A percentile compares a stretch with the other conserved stretches of the same genome.
Evolutionary conservation across 2,797 vertebrate genomes (phyloP).

Genomic region (Characodon lateralis): DNA sequence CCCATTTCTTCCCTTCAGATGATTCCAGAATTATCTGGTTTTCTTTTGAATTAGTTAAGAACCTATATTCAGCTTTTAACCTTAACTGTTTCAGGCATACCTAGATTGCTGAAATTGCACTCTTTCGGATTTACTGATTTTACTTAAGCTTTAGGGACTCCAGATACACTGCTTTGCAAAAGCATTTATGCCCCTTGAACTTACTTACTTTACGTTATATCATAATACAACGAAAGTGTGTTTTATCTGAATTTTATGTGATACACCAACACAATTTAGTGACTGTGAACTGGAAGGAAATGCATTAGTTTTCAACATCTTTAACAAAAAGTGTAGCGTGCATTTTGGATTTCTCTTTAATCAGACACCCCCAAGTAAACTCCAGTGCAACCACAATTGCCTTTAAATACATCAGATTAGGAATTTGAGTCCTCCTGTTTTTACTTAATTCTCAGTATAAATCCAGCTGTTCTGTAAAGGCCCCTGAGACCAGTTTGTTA

Average conservation of each 20-base stretch:
- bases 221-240: background rate
- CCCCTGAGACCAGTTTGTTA: no score
- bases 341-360: background rate
- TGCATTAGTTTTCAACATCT: background rate
- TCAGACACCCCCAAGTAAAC: background rate
- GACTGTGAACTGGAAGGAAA: background rate
- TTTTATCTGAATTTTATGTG: background rate
- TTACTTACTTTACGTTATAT: background rate
- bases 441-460: no score
- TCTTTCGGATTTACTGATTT: constrained; percentile 39
- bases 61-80: constrained; percentile 34
- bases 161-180: background rate
- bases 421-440: no score
- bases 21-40: constrained; percentile 45
- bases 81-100: constrained; percentile 36
- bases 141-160: constrained; percentile 26
- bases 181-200: background rate
- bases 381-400: background rate
- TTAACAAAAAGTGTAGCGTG: background rate
- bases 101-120: constrained; percentile 29
- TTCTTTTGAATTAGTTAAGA: constrained; percentile 50
- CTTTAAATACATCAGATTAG: no score
- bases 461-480: no score
- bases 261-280: background rate
- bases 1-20: constrained; percentile 45